Evolutionary conservation across 92 coral and sea anemone species (phyloP), one percentile per base, ranked within the genome.

Genomic region (Nematostella vectensis): DNA sequence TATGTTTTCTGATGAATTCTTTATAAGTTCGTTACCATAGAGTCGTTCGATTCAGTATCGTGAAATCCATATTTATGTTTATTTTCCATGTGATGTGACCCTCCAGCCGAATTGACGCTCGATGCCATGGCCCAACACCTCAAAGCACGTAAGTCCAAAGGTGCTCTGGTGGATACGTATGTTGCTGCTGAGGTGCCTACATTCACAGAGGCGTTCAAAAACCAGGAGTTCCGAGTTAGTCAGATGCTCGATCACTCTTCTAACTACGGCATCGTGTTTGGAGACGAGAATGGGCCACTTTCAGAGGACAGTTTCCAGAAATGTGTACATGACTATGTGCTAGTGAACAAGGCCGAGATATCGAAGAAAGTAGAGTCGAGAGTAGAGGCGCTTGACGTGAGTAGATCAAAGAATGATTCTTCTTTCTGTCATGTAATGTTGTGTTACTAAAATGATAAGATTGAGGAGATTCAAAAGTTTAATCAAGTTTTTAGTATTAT

Each of bases 191-290:
- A 65, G 45, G 76, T 60, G 25, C 17, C 37, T 0, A 82, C 30
- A 13, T 79, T 83, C 31, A 42, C 31, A 22, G 64, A 71, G 40
- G 10, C 47, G 1, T 8, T 8, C 9, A 29, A 51, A 30, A 59
- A 69, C 13, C 24, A 63, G 1, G 49, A 57, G 17, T 69, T 89
- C 0, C 81, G 97, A 12, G 89, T 89, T 12, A 85, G 83, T 47
- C 85, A 85, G 63, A 89, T 89, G 47, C 22, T 85, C 10, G 85
- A 78, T 51, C 83, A 89, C 50, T 76, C 82, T 55, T 85, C 97
- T 4, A 75, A 79, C 48, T 89, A 89, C 48, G 97, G 97, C 9
- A 68, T 89, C 29, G 97, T 89, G 55, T 85, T 89, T 27, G 81
- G 81, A n/a, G 55, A 75, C 16, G 76, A 75, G 22, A 30, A 57